Percentiles rank a stretch among this genome's conserved stretches.
These are phyloP conservation scores for Salarias fasciatus DNA, from an alignment of 2,797 vertebrate genomes.

Conservation along the genomic window DNA sequence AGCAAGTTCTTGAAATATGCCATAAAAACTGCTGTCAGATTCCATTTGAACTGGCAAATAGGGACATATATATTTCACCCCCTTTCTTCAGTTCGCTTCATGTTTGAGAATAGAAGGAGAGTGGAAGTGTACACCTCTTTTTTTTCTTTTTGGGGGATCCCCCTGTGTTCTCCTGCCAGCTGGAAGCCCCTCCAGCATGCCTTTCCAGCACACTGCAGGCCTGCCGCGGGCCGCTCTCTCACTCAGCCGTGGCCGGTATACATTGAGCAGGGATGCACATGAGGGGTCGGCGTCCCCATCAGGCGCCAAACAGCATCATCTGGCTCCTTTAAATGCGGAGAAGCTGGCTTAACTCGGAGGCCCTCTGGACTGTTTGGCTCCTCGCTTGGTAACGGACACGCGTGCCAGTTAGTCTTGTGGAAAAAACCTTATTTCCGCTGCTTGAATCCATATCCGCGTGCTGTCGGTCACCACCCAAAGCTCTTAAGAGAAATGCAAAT, in stretches of 20 bases:
- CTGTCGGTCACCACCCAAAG: slow-evolving; percentile 6
- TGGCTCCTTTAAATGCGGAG: slow-evolving; percentile 37
- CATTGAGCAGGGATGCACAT: slow-evolving; percentile 43
- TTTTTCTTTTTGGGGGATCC: slow-evolving; percentile 11
- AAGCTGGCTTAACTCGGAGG: slow-evolving; percentile 32
- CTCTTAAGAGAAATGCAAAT: slow-evolving; percentile 18
- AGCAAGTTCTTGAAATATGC: not conserved
- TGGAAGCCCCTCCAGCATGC: slow-evolving; percentile 42
- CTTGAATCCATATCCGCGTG: slow-evolving; percentile 17
- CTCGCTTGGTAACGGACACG: slow-evolving; percentile 20
- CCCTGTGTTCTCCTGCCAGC: slow-evolving; percentile 34
- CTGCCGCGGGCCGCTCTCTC: slow-evolving; percentile 33
- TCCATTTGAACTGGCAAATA: not conserved
- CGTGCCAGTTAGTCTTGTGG: slow-evolving; percentile 22
- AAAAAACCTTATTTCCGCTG: slow-evolving; percentile 35
- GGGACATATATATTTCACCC: not conserved
- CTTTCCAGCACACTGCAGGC: slow-evolving; percentile 20
- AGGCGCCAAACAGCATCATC: slow-evolving; percentile 47
- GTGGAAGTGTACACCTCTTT: slow-evolving; percentile 1
- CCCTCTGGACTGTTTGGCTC: slow-evolving; percentile 20
- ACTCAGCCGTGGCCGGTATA: slow-evolving; percentile 38
- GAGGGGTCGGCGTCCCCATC: slow-evolving; percentile 11
- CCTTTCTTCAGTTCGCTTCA: not conserved
- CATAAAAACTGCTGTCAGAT: not conserved
- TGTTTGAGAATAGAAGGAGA: slow-evolving; percentile 10